These are phyloP conservation scores for Chymomyza costata DNA, from an alignment of 1,140 invertebrate species.

Conservation along the genomic window DNA sequence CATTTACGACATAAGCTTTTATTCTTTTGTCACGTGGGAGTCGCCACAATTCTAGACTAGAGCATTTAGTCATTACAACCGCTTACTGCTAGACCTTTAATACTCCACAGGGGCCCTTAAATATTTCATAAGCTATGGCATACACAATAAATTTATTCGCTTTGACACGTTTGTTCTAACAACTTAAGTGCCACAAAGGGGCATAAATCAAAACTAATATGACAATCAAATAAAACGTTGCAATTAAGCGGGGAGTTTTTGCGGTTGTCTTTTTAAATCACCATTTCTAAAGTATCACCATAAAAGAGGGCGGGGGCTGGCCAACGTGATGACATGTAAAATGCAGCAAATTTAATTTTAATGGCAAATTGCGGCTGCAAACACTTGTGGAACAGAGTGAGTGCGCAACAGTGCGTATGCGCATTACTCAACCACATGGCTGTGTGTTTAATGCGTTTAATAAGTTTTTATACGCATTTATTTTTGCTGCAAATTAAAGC, in stretches of 20 bases:
- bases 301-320: too few species aligned
- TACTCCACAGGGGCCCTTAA: too few species aligned
- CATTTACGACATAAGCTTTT: too few species aligned
- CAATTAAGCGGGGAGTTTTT: neutral
- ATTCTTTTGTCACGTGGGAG: too few species aligned
- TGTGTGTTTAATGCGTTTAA: constrained; percentile 57
- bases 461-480: neutral
- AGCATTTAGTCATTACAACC: too few species aligned
- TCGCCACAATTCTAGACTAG: too few species aligned
- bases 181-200: too few species aligned
- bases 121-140: too few species aligned
- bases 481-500: constrained; percentile 40
- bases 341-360: constrained; percentile 23
- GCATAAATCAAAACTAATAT: constrained; percentile 29
- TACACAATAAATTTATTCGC: too few species aligned
- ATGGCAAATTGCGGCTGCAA: constrained; percentile 17
- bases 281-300: neutral
- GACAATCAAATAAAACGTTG: neutral
- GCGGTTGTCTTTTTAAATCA: constrained; percentile 3
- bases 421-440: too few species aligned
- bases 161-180: too few species aligned
- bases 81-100: too few species aligned
- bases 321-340: constrained; percentile 14
- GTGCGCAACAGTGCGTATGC: constrained; percentile 43
- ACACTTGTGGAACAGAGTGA: neutral